Conservation (phyloP, 2,113 vertebrate species). For the Charadrius vociferus region DNA sequence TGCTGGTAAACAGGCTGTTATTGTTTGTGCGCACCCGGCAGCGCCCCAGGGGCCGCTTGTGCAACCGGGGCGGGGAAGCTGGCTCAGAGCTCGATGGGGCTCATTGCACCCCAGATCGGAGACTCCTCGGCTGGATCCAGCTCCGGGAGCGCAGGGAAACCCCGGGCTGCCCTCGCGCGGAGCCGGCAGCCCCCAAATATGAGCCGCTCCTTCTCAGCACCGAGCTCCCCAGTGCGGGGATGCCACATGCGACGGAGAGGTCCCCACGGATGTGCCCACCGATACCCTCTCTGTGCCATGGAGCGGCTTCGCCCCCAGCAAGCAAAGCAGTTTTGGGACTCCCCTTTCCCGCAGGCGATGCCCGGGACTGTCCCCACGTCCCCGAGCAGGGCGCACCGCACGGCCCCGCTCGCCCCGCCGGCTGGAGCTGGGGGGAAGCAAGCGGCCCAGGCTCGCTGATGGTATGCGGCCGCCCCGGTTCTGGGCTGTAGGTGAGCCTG, state of each 20-base stretch:
- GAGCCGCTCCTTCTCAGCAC: neutral
- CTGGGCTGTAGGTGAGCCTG: neutral
- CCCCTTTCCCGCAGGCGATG: fast-evolving
- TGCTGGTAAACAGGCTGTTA: neutral
- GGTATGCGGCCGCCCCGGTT: neutral
- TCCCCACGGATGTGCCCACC: fast-evolving
- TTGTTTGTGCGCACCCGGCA: neutral
- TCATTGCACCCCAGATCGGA: neutral
- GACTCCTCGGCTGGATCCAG: neutral
- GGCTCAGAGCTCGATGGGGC: neutral
- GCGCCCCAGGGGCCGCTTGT: neutral
- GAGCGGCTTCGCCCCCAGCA: fast-evolving
- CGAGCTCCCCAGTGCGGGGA: fast-evolving
- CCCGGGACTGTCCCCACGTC: fast-evolving
- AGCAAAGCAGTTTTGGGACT: neutral
- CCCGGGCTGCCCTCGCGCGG: fast-evolving
- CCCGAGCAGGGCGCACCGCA: fast-evolving
- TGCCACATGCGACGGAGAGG: fast-evolving
- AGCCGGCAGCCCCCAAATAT: fast-evolving
- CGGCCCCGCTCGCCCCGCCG: fast-evolving
- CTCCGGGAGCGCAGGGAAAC: fast-evolving
- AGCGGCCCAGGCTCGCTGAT: neutral
- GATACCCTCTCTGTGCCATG: fast-evolving
- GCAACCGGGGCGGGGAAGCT: conserved; percentile 40
- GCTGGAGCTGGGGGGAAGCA: neutral